phyloP scores from a whole-genome alignment of 2,113 vertebrate genomes.

The Mustela nigripes region DNA sequence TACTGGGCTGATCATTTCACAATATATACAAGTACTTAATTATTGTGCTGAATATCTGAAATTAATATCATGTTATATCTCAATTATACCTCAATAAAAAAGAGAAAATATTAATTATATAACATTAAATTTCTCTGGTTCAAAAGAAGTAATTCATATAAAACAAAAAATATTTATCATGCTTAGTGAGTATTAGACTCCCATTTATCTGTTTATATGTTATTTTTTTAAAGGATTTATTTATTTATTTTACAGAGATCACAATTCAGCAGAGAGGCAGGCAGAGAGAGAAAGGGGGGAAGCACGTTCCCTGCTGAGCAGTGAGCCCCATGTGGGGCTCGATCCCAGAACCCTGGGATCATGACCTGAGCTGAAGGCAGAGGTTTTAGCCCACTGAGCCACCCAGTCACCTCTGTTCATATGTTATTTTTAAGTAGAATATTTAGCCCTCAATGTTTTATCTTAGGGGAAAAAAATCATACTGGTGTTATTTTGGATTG shows the following conservation, averaged over 20 bases:
- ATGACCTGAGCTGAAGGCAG: too few relatives aligned
- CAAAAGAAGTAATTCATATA: background rate
- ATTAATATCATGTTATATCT: background rate
- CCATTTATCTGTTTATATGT: background rate
- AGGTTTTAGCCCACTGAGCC: too few relatives aligned
- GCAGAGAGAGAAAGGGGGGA: too few relatives aligned
- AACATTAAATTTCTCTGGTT: background rate
- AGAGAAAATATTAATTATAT: background rate
- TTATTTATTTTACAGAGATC: too few relatives aligned
- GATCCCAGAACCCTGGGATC: too few relatives aligned
- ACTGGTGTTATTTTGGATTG: conserved; percentile 24
- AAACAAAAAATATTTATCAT: background rate
- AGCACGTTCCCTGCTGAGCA: too few relatives aligned
- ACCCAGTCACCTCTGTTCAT: background rate
- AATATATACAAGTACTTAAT: background rate
- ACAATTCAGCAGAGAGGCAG: too few relatives aligned
- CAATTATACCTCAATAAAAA: background rate
- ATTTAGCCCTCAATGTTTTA: background rate
- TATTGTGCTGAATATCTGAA: background rate
- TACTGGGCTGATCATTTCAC: background rate
- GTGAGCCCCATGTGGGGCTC: too few relatives aligned
- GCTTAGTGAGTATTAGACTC: background rate
- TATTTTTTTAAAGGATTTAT: background rate
- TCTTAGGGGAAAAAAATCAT: background rate
- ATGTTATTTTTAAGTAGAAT: background rate